These are phyloP conservation scores for Orientallactaga sibirica DNA, from an alignment of 2,797 vertebrate species.

Conservation along the genomic window DNA sequence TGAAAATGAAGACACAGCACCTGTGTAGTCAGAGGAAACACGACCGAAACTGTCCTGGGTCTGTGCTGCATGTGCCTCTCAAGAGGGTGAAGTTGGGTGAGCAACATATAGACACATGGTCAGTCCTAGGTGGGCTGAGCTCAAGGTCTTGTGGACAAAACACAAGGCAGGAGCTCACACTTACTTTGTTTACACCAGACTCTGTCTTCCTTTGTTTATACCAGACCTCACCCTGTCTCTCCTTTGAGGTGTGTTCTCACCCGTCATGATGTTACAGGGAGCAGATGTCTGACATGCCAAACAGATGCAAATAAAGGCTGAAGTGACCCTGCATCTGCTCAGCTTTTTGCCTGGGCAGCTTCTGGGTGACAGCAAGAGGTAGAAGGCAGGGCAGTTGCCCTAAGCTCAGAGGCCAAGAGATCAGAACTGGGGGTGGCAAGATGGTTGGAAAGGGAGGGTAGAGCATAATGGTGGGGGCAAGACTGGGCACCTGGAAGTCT, in stretches of 20 bases:
- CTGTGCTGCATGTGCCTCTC: neutral
- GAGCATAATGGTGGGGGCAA: neutral
- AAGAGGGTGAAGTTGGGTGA: too few species aligned
- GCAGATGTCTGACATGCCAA: neutral
- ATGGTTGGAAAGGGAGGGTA: neutral
- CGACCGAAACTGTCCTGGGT: neutral
- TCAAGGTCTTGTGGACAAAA: too few species aligned
- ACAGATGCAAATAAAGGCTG: too few species aligned
- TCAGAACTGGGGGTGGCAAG: neutral
- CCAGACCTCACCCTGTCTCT: neutral
- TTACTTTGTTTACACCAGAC: neutral
- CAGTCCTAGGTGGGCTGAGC: too few species aligned
- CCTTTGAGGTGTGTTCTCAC: too few species aligned
- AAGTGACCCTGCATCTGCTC: neutral
- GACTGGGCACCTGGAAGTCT: neutral
- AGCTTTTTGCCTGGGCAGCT: neutral
- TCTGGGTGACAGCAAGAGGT: neutral
- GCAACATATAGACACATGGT: too few species aligned
- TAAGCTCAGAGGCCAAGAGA: neutral
- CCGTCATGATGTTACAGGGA: neutral
- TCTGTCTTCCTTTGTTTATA: rapidly evolving
- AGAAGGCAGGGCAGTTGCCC: neutral
- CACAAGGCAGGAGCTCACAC: neutral
- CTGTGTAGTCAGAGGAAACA: neutral
- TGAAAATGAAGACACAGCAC: neutral